Base-by-base conservation (phyloP, 2,113 vertebrate genomes). In the Clinocottus analis region DNA sequence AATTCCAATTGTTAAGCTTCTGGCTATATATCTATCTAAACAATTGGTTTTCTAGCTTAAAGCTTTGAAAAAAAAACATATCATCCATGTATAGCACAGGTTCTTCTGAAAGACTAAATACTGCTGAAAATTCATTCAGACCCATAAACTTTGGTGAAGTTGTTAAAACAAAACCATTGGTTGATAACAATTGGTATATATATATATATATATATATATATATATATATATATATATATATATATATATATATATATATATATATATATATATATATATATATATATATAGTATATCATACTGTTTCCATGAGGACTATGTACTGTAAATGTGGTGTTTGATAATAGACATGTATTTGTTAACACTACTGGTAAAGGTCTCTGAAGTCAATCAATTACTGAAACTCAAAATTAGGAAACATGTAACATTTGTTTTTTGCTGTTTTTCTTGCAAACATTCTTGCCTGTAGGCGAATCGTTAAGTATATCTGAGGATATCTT, bases 61-160 rank as follows among this genome's bases (percentile, higher is more conserved):
- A 61, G 41, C n/a, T 33, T 21, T 31, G 10, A 19, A 56, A 73
- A 19, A 56, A 73, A 66, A 35, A 21, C 37, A 2, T 47, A 19
- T 41, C 5, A 39, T 53, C 49, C n/a, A 35, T 31, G 23, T 25
- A 79, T 33, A 59, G 3, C 68, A 31, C 17, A 33, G 29, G 8
- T 12, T 37, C 29, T 21, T 27, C 14, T 43, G 9, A 55, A 23
- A 61, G n/a, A 78, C 0, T 56, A 21, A 65, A 73, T 69, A 59
- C 5, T 0, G n/a, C 25, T 43, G 58, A 61, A 7, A 27, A 55
- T 12, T 45, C 3, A 45, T 16, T 45, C 16, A 11, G 10, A 53
- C 43, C 74, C 47, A 9, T 67, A 23, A 76, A 72, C 62, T 27
- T 12, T 67, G 41, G 13, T 56, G 27, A 77, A 77, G 49, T 49